A percentile compares a stretch with the other conserved stretches of the same genome.
phyloP scores from a whole-genome alignment of 2,797 vertebrate species.

The Lindbergichthys nudifrons region DNA sequence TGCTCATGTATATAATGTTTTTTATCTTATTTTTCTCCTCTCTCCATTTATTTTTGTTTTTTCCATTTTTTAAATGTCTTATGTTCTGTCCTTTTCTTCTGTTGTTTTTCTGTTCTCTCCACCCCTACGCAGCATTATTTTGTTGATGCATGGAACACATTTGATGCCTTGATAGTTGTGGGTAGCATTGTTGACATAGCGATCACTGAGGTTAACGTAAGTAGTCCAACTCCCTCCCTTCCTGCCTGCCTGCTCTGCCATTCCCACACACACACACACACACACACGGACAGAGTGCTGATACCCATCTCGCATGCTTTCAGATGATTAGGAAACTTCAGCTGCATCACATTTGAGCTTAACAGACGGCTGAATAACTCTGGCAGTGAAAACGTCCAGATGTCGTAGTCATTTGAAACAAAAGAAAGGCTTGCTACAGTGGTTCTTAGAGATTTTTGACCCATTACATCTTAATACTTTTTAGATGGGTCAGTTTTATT shows the following conservation, averaged over 20 bases:
- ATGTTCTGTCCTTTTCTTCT: conserved; percentile 80
- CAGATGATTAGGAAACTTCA: conserved; percentile 70
- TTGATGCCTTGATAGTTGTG: conserved; percentile 99
- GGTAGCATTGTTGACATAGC: conserved; percentile 99
- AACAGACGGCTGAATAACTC: conserved; percentile 33
- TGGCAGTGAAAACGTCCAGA: conserved; percentile 57
- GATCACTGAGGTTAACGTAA: conserved; percentile 99
- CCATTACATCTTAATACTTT: conserved; percentile 11
- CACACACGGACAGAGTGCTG: conserved; percentile 70
- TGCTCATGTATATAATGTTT: conserved; percentile 86
- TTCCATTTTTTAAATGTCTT: conserved; percentile 85
- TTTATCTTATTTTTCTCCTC: conserved; percentile 82
- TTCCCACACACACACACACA: conserved; percentile 76
- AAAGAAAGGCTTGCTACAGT: not conserved
- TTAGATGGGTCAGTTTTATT: not conserved
- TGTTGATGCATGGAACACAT: conserved; percentile 99
- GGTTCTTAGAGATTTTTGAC: not conserved
- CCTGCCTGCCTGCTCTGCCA: conserved; percentile 75
- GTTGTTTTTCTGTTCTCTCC: conserved; percentile 84
- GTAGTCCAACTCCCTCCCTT: conserved; percentile 90
- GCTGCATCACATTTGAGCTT: conserved; percentile 54
- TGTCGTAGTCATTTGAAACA: conserved; percentile 32
- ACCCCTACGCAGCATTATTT: conserved; percentile 98
- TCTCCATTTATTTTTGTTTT: conserved; percentile 81
- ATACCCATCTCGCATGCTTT: conserved; percentile 80